Percentiles rank a stretch among this genome's conserved stretches.
phyloP scores from a whole-genome alignment of 2,797 vertebrate species.

The Protonibea diacanthus region DNA sequence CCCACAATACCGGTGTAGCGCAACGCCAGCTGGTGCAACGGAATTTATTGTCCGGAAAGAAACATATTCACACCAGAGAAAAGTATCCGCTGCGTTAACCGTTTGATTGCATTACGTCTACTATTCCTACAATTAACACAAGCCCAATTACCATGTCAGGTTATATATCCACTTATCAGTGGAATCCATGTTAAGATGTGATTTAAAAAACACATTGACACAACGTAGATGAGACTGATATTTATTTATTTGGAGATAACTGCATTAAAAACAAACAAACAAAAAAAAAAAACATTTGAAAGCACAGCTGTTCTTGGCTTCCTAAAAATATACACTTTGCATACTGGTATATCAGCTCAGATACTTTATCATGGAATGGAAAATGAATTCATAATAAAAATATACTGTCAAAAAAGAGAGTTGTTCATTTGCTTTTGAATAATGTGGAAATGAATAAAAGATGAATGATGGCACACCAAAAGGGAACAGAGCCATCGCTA shows the following conservation, averaged over 20 bases:
- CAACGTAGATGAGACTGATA: background rate
- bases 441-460: background rate
- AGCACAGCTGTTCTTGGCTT: too few species aligned
- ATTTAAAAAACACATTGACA: conserved; percentile 14
- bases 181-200: background rate
- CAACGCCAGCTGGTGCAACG: conserved; percentile 17
- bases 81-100: background rate
- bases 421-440: conserved; percentile 35
- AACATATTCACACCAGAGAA: background rate
- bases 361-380: background rate
- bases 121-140: background rate
- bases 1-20: background rate
- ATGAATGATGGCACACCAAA: background rate
- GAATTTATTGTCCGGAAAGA: conserved; percentile 26
- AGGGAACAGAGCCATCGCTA: background rate
- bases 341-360: background rate
- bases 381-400: background rate
- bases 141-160: too few species aligned
- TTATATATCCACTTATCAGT: background rate
- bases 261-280: too few species aligned
- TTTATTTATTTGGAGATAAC: too few species aligned
- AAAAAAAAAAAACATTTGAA: too few species aligned
- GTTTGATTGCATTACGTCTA: background rate
- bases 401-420: background rate
- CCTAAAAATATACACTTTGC: background rate